Evolutionary conservation across 53 echinoderm and acorn worm species (phyloP).

Genomic region (Patiria pectinifera): DNA sequence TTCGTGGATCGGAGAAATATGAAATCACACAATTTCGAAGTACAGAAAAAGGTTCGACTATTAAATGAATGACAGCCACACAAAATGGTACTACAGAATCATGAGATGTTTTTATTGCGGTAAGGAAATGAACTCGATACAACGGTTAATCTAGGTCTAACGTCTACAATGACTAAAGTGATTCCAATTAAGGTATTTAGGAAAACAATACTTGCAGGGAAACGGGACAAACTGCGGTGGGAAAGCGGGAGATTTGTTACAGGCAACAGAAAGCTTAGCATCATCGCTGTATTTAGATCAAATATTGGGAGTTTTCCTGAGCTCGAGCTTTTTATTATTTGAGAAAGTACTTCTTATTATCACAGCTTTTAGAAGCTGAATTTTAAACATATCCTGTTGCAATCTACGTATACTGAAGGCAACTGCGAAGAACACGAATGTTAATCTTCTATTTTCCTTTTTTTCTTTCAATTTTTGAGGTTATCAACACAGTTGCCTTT

Average conservation of each 20-base stretch:
- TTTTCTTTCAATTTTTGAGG: no score
- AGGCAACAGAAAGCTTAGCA: background rate
- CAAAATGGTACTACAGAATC: background rate
- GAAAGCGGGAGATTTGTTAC: background rate
- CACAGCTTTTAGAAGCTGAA: no score
- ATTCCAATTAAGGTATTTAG: background rate
- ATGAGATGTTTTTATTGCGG: slow-evolving; percentile 41
- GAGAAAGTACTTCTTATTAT: no score
- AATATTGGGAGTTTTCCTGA: no score
- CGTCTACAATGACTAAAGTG: slow-evolving; percentile 24
- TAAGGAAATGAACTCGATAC: background rate
- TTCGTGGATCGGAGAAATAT: background rate
- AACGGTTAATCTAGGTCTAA: slow-evolving; percentile 37
- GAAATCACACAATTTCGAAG: background rate
- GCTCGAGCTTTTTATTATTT: no score
- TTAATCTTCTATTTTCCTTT: no score
- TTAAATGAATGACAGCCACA: slow-evolving; percentile 22
- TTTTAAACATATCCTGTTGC: no score
- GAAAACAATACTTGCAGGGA: no score
- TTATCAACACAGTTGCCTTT: no score
- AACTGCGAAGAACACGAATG: no score
- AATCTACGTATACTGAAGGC: no score
- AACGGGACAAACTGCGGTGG: background rate
- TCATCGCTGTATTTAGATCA: no score
- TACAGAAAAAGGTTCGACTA: background rate